Evolutionary conservation across 2,797 vertebrate species (phyloP), one percentile per base, ranked within the genome.

Genomic region (Tympanoctomys barrerae): DNA sequence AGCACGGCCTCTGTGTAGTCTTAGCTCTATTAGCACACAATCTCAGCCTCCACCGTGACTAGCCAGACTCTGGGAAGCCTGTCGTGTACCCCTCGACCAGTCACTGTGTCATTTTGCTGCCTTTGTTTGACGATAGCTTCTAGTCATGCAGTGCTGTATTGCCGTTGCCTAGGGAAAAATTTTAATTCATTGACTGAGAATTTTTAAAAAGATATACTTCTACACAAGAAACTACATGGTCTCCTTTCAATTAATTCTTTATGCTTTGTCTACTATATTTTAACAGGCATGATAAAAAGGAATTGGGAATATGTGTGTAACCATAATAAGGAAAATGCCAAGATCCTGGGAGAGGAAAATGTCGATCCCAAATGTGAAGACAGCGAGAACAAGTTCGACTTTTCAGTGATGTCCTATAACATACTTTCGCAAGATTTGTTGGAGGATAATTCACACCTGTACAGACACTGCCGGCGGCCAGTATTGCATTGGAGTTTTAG

Each of bases 401-500:
- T 99, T 97, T 99, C 99, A 0, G 99, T 99, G 77, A 99, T 99
- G 99, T 99, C 99, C 79, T 99, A 99, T 98, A 99, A 99, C 97
- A 99, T 99, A 97, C 99, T 99, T 96, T 99, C 99, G 1, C 99
- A 99, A 98, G 98, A 99, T 89, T 99, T 99, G 82, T 98, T 99
- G 97, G 98, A 99, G 95, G 99, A 99, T 97, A 99, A 99, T 93
- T 96, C 97, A 7, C 99, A 99, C 96, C 98, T 99, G 92, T 99
- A 99, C 97, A 98, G 84, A 75, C 99, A 99, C 98, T 99, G 99
- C 94, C 96, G 97, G 84, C 98, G 98, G 3, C 92, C 87, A 0
- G 31, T 99, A 9, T 97, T 99, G 83, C 96, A 98, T 95, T 99
- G 99, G 99, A 93, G 97, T 1, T 98, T 99, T 97, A 98, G 99